Conservation (phyloP, 2,888 invertebrate species). For the Leucoptera coffeella region DNA sequence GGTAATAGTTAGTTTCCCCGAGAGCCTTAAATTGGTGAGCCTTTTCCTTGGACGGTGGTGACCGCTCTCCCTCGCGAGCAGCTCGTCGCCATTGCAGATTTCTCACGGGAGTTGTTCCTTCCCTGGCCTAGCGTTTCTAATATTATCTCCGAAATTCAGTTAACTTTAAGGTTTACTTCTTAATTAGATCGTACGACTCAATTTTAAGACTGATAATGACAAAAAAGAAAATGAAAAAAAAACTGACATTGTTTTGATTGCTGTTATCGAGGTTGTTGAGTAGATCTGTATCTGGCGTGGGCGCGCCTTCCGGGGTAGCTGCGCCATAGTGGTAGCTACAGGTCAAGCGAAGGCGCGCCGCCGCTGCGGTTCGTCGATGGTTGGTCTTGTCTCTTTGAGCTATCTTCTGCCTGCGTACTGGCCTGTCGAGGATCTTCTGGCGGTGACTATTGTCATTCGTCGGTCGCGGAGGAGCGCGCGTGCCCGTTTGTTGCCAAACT, state of each 20-base stretch:
- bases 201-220: conserved; percentile 54
- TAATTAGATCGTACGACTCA: conserved; percentile 52
- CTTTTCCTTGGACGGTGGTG: conserved; percentile 44
- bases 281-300: too few relatives aligned
- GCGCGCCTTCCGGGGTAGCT: conserved; percentile 10
- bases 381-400: conserved; percentile 14
- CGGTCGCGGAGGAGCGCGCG: conserved; percentile 15
- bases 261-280: too few relatives aligned
- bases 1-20: conserved; percentile 43
- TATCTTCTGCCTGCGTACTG: conserved; percentile 14
- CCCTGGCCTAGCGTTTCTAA: conserved; percentile 42
- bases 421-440: conserved; percentile 15
- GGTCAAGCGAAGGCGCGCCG: too few relatives aligned
- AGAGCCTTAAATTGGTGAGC: conserved; percentile 46
- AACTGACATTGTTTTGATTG: conserved; percentile 25
- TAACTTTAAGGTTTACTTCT: conserved; percentile 27
- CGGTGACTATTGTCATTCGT: conserved; percentile 32
- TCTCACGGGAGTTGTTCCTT: too few relatives aligned
- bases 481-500: conserved; percentile 56
- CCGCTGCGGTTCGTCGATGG: too few relatives aligned
- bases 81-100: too few relatives aligned
- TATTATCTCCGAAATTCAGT: conserved; percentile 29
- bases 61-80: conserved; percentile 9
- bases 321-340: not conserved
- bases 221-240: conserved; percentile 22